Evolutionary conservation across 2,113 vertebrate genomes (phyloP), one percentile per base, ranked within the genome.

Genomic region (Condylura cristata): DNA sequence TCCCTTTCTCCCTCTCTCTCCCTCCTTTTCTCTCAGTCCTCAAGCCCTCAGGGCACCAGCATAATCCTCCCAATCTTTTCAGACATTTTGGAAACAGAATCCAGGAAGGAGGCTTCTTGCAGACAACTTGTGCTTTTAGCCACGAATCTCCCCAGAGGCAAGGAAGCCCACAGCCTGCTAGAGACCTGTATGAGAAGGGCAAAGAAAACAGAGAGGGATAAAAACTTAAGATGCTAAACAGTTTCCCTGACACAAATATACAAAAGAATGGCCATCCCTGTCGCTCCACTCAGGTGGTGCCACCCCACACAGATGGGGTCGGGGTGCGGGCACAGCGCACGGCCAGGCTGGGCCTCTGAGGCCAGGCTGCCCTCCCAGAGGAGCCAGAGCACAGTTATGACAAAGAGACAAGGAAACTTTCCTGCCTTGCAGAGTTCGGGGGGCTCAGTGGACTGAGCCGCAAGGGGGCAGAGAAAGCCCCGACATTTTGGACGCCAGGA

Each of bases 391-490:
- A 16, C 11, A 18, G 24, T 17, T 14, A 58, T 2, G 44, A 75
- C 14, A 24, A n/a, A 51, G 90, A 61, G 30, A 63, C 11, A 17
- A 28, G 14, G 16, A 48, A 70, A 24, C 22, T 5, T 8, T 32
- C 20, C 1, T 8, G 6, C 71, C 61, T 0, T 2, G 0, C 10
- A 63, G 66, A 82, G 30, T 34, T n/a, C 1, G 20, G 41, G 22
- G 30, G 8, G 0, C 63, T 41, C 48, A 6, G 1, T 0, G 6
- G 51, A 32, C 60, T 6, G 7, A 26, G 11, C 9, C 10, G 60
- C 8, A 5, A 32, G 2, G 24, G 18, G 48, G 46, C 63, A 72
- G 34, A 61, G 26, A 2, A 0, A 0, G 17, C 4, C 44, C 5
- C 24, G 75, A 44, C 5, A 1, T 56, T 58, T 34, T 22, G 41